phyloP scores from a whole-genome alignment of 2,797 vertebrate species.

The Micromesistius poutassou region DNA sequence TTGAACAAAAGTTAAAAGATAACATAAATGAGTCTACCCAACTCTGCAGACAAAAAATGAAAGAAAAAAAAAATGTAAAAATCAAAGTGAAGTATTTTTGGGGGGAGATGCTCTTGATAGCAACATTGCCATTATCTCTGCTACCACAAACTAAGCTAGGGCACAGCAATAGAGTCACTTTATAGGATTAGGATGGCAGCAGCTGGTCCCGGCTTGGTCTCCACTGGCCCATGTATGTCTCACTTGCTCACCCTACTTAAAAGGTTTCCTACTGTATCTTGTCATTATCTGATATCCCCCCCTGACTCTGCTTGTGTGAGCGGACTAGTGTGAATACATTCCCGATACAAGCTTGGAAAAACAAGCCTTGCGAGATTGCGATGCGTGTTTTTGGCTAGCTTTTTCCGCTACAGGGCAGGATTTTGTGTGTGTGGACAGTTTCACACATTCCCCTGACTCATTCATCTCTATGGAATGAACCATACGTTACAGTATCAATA shows the following conservation, averaged over 20 bases:
- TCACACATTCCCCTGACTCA: background rate
- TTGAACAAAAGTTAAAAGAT: constrained; percentile 2
- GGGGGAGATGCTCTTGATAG: background rate
- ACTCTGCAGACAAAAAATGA: background rate
- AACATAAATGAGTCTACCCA: background rate
- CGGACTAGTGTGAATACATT: background rate
- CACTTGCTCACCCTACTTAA: constrained; percentile 1
- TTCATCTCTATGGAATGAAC: background rate
- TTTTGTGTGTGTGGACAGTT: background rate
- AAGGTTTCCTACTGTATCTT: background rate
- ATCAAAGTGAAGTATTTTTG: constrained; percentile 1
- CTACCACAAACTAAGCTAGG: background rate
- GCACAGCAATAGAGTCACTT: constrained; percentile 1
- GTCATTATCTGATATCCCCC: background rate
- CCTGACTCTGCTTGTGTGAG: background rate
- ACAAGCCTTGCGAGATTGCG: background rate
- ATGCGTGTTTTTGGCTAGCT: background rate
- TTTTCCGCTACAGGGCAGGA: background rate
- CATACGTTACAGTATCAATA: background rate
- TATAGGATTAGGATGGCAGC: background rate
- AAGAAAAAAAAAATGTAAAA: background rate
- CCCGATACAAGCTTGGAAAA: background rate
- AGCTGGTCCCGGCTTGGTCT: background rate
- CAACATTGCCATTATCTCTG: constrained; percentile 1
- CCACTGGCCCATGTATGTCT: background rate